A percentile compares a stretch with the other conserved stretches of the same genome.
Evolutionary conservation across 2,113 vertebrate species (phyloP).

Genomic region (Manacus vitellinus): DNA sequence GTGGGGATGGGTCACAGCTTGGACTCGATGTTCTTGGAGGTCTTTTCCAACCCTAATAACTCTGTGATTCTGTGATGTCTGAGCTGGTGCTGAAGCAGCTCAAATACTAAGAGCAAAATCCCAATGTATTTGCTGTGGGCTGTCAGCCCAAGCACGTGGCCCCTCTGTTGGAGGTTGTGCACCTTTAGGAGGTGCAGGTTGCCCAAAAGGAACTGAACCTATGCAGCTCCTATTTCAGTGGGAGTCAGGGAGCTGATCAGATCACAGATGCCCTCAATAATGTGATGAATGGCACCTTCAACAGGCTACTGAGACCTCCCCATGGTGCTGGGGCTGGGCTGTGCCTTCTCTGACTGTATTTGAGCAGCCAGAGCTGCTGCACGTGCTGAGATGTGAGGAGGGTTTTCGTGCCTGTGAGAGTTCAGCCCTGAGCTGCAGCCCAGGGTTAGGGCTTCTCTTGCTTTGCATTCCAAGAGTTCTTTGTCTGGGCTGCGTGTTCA

Average conservation of each 20-base stretch:
- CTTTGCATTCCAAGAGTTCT: neutral
- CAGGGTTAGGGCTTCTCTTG: neutral
- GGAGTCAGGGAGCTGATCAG: neutral
- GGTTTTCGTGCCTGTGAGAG: neutral
- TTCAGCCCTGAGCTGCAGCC: neutral
- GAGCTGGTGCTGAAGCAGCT: neutral
- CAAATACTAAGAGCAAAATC: neutral
- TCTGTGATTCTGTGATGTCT: neutral
- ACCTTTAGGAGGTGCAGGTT: neutral
- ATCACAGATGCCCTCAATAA: neutral
- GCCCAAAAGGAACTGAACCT: neutral
- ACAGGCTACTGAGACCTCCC: neutral
- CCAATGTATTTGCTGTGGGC: neutral
- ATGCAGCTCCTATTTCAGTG: neutral
- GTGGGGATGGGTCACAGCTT: neutral
- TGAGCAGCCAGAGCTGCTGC: neutral
- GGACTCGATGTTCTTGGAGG: fast-evolving
- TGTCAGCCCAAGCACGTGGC: neutral
- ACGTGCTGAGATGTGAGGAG: neutral
- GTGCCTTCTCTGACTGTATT: neutral
- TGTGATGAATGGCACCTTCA: neutral
- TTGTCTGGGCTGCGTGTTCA: neutral
- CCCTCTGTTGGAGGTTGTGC: neutral
- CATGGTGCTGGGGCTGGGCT: neutral
- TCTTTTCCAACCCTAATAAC: neutral